phyloP scores from a whole-genome alignment of 1,140 invertebrate species.

The Mya arenaria region DNA sequence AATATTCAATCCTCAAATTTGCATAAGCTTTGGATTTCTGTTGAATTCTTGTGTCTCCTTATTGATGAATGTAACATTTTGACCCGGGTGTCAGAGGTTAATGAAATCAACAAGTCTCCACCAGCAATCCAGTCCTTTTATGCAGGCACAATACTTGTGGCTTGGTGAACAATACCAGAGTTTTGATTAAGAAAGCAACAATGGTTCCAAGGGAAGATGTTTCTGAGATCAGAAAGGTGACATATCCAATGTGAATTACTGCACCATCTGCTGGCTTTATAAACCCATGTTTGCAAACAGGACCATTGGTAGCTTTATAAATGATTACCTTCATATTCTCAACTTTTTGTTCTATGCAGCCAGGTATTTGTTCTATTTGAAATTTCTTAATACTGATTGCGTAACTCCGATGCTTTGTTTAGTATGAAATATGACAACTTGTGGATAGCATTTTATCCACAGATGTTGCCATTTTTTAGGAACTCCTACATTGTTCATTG shows the following conservation, averaged over 20 bases:
- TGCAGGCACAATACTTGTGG: constrained; percentile 34
- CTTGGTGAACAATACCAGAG: constrained; percentile 8
- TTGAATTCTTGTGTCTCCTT: neutral
- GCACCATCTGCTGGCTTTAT: constrained; percentile 47
- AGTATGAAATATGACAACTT: neutral
- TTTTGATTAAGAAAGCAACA: neutral
- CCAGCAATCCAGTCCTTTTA: constrained; percentile 34
- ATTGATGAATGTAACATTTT: constrained; percentile 2
- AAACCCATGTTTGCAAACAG: no score
- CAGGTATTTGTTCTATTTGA: no score
- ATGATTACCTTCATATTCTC: no score
- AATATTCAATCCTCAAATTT: neutral
- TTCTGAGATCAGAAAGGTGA: constrained; percentile 22
- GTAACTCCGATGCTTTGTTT: no score
- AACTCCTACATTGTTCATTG: neutral
- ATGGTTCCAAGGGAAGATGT: neutral
- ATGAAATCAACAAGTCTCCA: constrained; percentile 53
- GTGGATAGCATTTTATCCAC: neutral
- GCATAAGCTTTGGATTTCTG: neutral
- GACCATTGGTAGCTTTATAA: no score
- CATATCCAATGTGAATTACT: constrained; percentile 43
- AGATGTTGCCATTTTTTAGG: constrained; percentile 1
- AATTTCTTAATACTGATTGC: no score
- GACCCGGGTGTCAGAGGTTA: constrained; percentile 25
- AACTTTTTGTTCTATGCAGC: no score